These are phyloP conservation scores for Anseranas semipalmata DNA, from an alignment of 2,113 vertebrate species.

Conservation along the genomic window DNA sequence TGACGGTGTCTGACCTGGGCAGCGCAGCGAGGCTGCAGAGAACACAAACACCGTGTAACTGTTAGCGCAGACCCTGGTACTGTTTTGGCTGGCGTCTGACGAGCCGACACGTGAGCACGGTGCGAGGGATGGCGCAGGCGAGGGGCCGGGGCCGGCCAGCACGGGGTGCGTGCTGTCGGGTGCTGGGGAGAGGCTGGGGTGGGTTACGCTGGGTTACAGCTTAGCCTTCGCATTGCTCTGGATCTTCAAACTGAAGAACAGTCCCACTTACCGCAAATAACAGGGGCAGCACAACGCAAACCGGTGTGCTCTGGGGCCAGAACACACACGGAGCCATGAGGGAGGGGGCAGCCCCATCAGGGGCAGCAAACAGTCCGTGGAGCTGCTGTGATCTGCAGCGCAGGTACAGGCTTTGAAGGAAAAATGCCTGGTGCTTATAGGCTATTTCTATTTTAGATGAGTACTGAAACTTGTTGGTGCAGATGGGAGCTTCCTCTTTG, in stretches of 20 bases:
- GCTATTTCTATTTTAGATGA: not conserved
- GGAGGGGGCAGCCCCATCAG: fast-evolving
- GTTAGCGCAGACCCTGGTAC: not conserved
- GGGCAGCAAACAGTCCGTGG: too few species aligned
- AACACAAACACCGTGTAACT: not conserved
- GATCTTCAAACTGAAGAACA: fast-evolving
- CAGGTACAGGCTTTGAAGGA: not conserved
- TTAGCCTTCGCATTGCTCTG: not conserved
- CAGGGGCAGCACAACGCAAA: too few species aligned
- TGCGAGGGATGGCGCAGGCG: not conserved
- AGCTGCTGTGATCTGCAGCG: not conserved
- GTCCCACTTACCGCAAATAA: not conserved
- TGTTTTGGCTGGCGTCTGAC: not conserved
- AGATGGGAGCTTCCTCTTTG: not conserved
- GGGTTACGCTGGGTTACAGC: not conserved
- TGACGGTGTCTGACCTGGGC: not conserved
- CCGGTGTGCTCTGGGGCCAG: not conserved
- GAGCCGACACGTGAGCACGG: not conserved
- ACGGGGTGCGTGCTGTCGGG: too few species aligned
- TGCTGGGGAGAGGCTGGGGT: too few species aligned
- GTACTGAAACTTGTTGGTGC: not conserved
- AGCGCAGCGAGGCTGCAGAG: not conserved
- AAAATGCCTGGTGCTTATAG: fast-evolving
- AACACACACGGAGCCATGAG: fast-evolving
- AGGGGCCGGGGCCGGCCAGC: not conserved